phyloP scores from a whole-genome alignment of 92 coral and sea anemone species.

The Scolanthus callimorphus region DNA sequence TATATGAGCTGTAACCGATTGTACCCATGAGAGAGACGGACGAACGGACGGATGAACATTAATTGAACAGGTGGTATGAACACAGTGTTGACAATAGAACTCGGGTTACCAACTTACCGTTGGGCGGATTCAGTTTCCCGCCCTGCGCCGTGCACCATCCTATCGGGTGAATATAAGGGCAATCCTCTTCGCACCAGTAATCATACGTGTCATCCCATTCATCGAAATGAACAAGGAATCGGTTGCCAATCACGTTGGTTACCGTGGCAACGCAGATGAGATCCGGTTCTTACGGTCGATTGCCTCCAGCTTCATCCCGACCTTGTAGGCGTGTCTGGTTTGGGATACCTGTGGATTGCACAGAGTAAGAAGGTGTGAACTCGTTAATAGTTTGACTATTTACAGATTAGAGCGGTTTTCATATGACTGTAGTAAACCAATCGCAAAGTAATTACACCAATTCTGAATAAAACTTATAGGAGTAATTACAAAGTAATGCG shows the following conservation, averaged over 20 bases:
- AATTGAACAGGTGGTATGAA: too few species aligned
- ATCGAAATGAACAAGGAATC: conserved; percentile 61
- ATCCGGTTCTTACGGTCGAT: conserved; percentile 65
- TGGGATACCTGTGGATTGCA: conserved; percentile 13
- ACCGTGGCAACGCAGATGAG: conserved; percentile 62
- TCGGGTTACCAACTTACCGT: conserved; percentile 32
- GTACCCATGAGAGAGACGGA: too few species aligned
- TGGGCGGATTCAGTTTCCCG: conserved; percentile 72
- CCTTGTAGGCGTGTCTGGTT: conserved; percentile 51
- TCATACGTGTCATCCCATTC: conserved; percentile 73
- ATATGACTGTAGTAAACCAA: too few species aligned
- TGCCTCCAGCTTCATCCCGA: conserved; percentile 62
- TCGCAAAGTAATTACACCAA: too few species aligned
- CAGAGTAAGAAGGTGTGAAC: neutral
- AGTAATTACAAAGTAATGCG: too few species aligned
- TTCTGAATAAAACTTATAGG: too few species aligned
- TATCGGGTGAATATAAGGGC: conserved; percentile 59
- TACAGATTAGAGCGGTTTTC: too few species aligned
- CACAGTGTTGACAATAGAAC: neutral
- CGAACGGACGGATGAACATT: too few species aligned
- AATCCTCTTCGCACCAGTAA: conserved; percentile 57
- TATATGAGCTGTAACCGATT: too few species aligned
- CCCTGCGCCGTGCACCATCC: conserved; percentile 79
- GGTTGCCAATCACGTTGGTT: conserved; percentile 58
- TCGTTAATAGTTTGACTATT: neutral